Evolutionary conservation across 2,797 vertebrate species (phyloP), one percentile per base, ranked within the genome.

Genomic region (Sebastiscus albofasciatus): DNA sequence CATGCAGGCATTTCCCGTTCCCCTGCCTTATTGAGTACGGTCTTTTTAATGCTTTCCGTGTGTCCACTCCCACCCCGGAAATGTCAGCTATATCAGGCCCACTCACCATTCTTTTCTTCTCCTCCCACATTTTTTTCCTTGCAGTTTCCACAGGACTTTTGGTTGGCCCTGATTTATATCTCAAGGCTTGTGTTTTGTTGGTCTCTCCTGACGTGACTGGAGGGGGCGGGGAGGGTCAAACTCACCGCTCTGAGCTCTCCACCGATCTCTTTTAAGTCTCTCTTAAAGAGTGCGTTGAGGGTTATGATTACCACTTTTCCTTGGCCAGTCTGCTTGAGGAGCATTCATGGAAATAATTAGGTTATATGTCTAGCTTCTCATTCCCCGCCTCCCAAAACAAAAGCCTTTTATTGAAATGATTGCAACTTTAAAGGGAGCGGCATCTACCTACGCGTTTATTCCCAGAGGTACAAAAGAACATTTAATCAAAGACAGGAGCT

Each of bases 31-130:
- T 66, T 55, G 36, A 49, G 13, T 36, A 24, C 65, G 29, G 3
- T 65, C 29, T 55, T 62, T 81, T 72, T 82, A 86, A 79, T 85
- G 64, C 52, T 24, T 88, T 81, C 66, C 82, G 77, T 72, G 33
- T 67, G 39, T 82, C 68, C 42, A 26, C 55, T 82, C 75, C 72
- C 72, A 56, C 68, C 66, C 52, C 2, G 29, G 54, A 87, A 79
- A 64, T 76, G 12, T 60, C 34, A 49, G 62, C 70, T 66, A 26
- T 34, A 73, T 88, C 61, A 65, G 49, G 52, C 77, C 72, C 69
- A 61, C 83, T 87, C 65, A n/a, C 13, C 14, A n/a, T 62, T 82
- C 46, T 67, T 80, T 39, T 26, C 64, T 54, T 85, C 42, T 67
- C 42, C 76, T 67, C 87, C 64, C 14, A 80, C 82, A 36, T 79